Base-by-base conservation (phyloP, 2,113 vertebrate species). In the Zosterops pallidus region DNA sequence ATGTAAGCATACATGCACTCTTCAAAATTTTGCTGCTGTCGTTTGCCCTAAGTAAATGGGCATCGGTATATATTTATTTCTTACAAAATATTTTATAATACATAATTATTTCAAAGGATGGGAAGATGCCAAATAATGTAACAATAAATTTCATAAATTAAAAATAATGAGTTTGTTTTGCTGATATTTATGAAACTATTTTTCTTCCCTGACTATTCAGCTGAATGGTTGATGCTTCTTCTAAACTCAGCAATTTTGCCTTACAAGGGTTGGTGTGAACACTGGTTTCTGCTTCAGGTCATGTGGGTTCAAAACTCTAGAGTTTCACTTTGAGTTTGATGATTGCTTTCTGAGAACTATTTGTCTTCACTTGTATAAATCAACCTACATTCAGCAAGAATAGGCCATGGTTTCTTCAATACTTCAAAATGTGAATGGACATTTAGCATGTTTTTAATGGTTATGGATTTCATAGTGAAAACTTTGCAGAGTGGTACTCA, bases 251-350 rank as follows among this genome's bases (percentile, higher is more conserved):
- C 31, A 85, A 46, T 79, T 95, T 85, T 92, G 25, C 50, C 70
- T 87, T 72, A 47, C 62, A 86, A 95, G 41, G 28, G 11, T 55
- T 94, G 53, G 67, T 92, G 91, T 91, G 89, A 95, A 76, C 67
- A 89, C 14, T 69, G 17, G 31, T 75, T 94, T 92, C 86, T 94
- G 81, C 90, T 94, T 89, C 68, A 92, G 94, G 88, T 96, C 92
- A 81, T 95, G 68, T 65, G 57, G 69, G 86, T 96, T 96, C 89
- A 95, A 95, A 95, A 53, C 37, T 82, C 91, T 94, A 76, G 84
- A 94, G 39, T 95, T 97, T 95, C 94, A 70, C 78, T 95, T 95
- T 83, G 87, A 94, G 71, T 95, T 76, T 95, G 94, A 52, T 95
- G 91, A 93, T 96, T 92, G 39, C 83, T 88, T 75, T 92, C 77